Evolutionary conservation across 2,797 vertebrate genomes (phyloP).

Genomic region (Lagodon rhomboides): DNA sequence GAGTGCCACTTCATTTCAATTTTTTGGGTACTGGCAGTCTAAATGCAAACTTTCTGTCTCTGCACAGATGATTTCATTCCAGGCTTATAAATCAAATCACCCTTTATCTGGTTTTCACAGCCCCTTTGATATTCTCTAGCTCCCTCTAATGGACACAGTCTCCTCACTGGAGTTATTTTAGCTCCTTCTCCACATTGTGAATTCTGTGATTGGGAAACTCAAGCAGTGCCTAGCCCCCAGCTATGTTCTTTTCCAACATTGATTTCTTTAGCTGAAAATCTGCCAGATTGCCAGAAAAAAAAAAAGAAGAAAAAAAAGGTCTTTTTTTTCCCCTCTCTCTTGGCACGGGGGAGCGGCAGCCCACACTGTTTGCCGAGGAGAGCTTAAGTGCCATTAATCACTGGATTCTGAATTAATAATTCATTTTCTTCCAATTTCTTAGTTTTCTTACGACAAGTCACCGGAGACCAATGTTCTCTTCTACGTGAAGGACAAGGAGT

Average conservation of each 20-base stretch:
- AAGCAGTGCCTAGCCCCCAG: slow-evolving; percentile 71
- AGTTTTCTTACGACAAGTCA: slow-evolving; percentile 91
- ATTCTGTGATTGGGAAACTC: slow-evolving; percentile 72
- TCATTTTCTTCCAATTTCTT: slow-evolving; percentile 66
- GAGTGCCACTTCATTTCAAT: slow-evolving; percentile 19
- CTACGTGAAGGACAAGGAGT: slow-evolving; percentile 88
- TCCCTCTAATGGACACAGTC: slow-evolving; percentile 82
- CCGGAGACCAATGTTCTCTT: slow-evolving; percentile 92
- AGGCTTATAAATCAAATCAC: slow-evolving; percentile 42
- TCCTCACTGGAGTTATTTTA: slow-evolving; percentile 55
- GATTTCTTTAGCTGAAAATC: slow-evolving; percentile 78
- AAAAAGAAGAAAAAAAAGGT: background rate
- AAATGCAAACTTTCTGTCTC: slow-evolving; percentile 18
- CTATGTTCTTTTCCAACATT: slow-evolving; percentile 77
- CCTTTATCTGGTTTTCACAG: slow-evolving; percentile 30
- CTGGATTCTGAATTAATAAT: slow-evolving; percentile 77
- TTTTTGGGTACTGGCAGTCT: slow-evolving; percentile 13
- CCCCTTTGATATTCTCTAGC: slow-evolving; percentile 77
- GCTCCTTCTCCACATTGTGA: slow-evolving; percentile 51
- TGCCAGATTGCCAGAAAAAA: slow-evolving; percentile 66
- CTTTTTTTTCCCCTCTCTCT: slow-evolving; percentile 22
- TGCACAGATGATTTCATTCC: slow-evolving; percentile 25
- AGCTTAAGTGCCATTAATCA: slow-evolving; percentile 80
- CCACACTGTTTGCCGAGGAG: slow-evolving; percentile 70
- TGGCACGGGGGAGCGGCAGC: slow-evolving; percentile 64